Conservation (phyloP, 2,888 invertebrate species). For the Trichacis sp. region DNA sequence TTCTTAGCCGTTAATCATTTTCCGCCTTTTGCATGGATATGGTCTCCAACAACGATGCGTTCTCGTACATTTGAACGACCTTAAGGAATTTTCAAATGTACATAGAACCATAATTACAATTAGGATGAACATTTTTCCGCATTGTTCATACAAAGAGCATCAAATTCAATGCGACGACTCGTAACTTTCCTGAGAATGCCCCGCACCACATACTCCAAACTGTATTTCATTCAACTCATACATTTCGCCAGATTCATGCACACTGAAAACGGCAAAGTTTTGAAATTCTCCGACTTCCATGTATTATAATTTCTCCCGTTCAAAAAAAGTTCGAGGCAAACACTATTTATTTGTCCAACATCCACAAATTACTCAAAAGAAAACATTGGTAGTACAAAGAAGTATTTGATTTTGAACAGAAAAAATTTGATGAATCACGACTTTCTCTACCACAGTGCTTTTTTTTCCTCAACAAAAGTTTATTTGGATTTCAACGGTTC, state of each 20-base stretch:
- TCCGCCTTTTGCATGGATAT: slow-evolving; percentile 52
- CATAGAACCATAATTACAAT: slow-evolving; percentile 22
- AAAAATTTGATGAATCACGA: no score
- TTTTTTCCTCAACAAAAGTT: no score
- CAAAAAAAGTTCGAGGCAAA: no score
- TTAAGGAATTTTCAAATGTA: slow-evolving; percentile 61
- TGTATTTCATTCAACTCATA: slow-evolving; percentile 26
- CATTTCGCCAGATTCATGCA: not conserved
- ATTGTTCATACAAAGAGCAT: slow-evolving; percentile 54
- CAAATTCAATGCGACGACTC: slow-evolving; percentile 51
- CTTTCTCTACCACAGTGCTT: no score
- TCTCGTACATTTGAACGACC: slow-evolving; percentile 65
- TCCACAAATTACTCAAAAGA: no score
- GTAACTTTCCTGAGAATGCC: slow-evolving; percentile 8
- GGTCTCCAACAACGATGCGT: slow-evolving; percentile 64
- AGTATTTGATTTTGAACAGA: no score
- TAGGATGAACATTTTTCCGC: slow-evolving; percentile 54
- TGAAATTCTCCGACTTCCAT: not conserved
- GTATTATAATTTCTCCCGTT: no score
- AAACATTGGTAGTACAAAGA: no score
- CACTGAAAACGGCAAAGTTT: not conserved
- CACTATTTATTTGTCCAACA: no score
- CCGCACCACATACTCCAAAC: slow-evolving; percentile 11
- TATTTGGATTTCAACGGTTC: no score
- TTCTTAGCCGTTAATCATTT: slow-evolving; percentile 6